Evolutionary conservation across 1,140 invertebrate species (phyloP).

Genomic region (Drosophila nannoptera): DNA sequence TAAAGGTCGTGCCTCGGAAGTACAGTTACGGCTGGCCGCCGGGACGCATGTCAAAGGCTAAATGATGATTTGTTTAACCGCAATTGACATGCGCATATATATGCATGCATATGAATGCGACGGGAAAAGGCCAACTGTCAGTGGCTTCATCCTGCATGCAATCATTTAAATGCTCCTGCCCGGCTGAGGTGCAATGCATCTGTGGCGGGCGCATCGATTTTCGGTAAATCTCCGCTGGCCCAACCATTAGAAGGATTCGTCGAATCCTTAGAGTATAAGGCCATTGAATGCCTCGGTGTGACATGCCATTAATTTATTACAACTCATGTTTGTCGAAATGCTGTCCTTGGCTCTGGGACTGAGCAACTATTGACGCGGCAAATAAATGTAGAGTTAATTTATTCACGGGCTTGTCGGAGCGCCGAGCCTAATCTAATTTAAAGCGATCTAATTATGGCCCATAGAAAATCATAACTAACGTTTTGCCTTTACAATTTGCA

Average conservation of each 20-base stretch:
- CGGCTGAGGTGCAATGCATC: conserved; percentile 13
- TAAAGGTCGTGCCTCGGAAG: conserved; percentile 26
- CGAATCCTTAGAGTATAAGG: not conserved
- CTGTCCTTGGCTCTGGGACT: too few relatives aligned
- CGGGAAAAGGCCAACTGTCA: conserved; percentile 39
- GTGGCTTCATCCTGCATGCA: conserved; percentile 52
- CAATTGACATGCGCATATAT: conserved; percentile 35
- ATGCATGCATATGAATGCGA: conserved; percentile 8
- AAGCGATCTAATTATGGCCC: conserved; percentile 42
- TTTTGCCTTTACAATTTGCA: conserved; percentile 13
- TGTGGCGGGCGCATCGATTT: conserved; percentile 57
- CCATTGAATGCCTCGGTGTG: not conserved
- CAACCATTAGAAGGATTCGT: conserved; percentile 1
- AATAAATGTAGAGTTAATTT: conserved; percentile 7
- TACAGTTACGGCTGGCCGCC: conserved; percentile 11
- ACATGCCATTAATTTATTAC: conserved; percentile 1
- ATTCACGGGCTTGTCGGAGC: conserved; percentile 12
- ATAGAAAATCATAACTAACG: conserved; percentile 23
- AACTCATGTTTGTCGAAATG: too few relatives aligned
- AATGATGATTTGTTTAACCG: conserved; percentile 65
- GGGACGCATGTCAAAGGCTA: conserved; percentile 36
- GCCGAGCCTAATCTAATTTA: conserved; percentile 35
- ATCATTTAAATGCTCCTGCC: conserved; percentile 58
- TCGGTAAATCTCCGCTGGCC: conserved; percentile 31
- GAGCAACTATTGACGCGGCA: not conserved